Base-by-base conservation (phyloP, 2,797 vertebrate species). In the Anas bernieri region DNA sequence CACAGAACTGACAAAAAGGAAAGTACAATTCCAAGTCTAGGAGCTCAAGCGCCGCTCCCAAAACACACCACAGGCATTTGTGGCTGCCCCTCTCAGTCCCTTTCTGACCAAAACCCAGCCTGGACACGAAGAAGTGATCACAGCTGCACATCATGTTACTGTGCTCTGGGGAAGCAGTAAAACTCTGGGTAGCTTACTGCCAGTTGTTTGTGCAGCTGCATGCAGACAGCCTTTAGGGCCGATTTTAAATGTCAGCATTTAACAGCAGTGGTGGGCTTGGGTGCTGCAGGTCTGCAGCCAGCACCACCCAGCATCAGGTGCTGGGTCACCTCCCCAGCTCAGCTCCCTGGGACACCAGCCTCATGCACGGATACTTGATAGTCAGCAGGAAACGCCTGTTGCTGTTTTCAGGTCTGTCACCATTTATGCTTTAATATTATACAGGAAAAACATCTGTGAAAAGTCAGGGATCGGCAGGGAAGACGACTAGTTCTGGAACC, bases 401-500 rank as follows among this genome's bases (percentile, higher is more conserved):
- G 43, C 21, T 9, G 0, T 17, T 28, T 30, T 14, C 79, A 54
- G 69, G 28, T 6, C 15, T 30, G 7, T 8, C 7, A 4, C 7
- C 5, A 9, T 21, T 33, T 10, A 6, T 12, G 26, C 0, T 4
- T 15, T 58, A 8, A 22, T 35, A 17, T 4, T 17, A 14, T 5
- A 18, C 8, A 17, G 45, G 45, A 55, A 55, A 9, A 33, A 26
- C 54, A 12, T 41, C 31, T 22, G 16, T 17, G 43, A 61, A 43
- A 12, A 70, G 46, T 11, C 46, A 23, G 39, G 4, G 17, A 22
- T 23, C 11, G 59, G 10, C 4, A 2, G 9, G 41, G 28, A 58
- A 54, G 33, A 16, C 0, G 0, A 68, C 13, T 18, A 35, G 39
- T 48, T 39, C 7, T 0, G 46, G 14, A 10, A 33, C 37, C 0